Evolutionary conservation across 2,113 vertebrate species (phyloP), one percentile per base, ranked within the genome.

Genomic region (Paramisgurnus dabryanus): DNA sequence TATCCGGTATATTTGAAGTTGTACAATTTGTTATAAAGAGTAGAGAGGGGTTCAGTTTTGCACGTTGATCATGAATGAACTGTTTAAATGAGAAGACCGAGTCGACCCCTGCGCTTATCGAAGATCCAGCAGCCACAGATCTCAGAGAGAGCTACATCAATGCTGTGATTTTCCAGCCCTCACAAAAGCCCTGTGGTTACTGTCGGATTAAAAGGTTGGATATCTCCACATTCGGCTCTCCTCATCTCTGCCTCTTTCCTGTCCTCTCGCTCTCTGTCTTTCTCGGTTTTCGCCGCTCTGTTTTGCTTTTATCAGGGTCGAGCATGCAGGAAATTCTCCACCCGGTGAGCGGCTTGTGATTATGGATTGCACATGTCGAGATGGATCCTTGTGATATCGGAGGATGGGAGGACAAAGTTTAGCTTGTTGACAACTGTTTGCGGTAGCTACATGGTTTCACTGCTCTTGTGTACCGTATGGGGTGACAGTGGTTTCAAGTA

Each of bases 171-270:
- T 79, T 55, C 17, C 80, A 82, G 66, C 80, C 70, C 72, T 82
- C 80, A 79, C 80, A 82, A 85, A 76, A 79, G 60, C 76, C 80
- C 83, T 55, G 63, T 85, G 71, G 83, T 82, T 85, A 75, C 67
- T 76, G 76, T 67, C 55, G 71, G 76, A 85, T 79, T 85, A 85
- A 82, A 84, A 73, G 66, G 70, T 76, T 76, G 83, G 76, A 82
- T 82, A 79, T 85, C 70, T 76, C 66, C 41, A 70, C 76, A 63
- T 82, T 79, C 83, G 70, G 76, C 50, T 68, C 27, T 64, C 63
- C 57, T 60, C 67, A 34, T 74, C 69, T 64, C 76, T 67, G 43
- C 43, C 41, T 75, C 55, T 18, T 57, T 61, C 58, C 47, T n/a
- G 45, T 43, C 71, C 60, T 58, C 39, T 70, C 72, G 22, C 58